Evolutionary conservation across 2,797 vertebrate species (phyloP), one percentile per base, ranked within the genome.

Genomic region (Peromyscus melanophrys): DNA sequence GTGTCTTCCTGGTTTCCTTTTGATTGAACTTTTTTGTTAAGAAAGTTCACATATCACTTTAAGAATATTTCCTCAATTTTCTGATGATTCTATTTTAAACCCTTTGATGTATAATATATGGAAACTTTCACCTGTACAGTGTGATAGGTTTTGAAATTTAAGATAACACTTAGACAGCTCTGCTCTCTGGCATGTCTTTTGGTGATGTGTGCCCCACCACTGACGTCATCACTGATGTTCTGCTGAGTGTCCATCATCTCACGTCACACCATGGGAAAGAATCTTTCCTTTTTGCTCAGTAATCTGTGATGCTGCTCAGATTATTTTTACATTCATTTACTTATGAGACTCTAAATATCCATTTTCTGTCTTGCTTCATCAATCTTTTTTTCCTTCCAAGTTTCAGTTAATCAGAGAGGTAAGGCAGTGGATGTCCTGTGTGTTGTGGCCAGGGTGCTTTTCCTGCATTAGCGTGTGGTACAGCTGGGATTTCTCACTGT

Each of bases 21-120:
- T 84, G 55, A 80, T 93, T 93, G 77, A 95, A 37, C 14, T 84
- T 95, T 83, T 92, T 93, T 97, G 67, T 96, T 92, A 52, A 87
- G 67, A 21, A 93, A 80, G 59, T 92, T 95, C n/a, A 76, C 23
- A 57, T 88, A n/a, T 94, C 16, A 57, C 46, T 87, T 87, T 89
- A 65, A 84, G 88, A 90, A 43, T 96, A 90, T 95, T 96, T 73
- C 21, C 40, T 11, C 13, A 55, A 21, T 85, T 93, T 23, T 87
- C 40, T 90, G 49, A 95, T 89, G 76, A 65, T 92, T 95, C 90
- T 55, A 4, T 83, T 97, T 95, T 89, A 65, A 90, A 63, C 13
- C 14, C 84, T 97, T 91, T 82, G 61, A 49, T 29, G 13, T 75
- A 40, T 43, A n/a, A 81, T 89, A 19, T 94, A 46, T 77, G 85